Evolutionary conservation across 2,888 invertebrate genomes (phyloP), one percentile per base, ranked within the genome.

Genomic region (Lithodes maja): DNA sequence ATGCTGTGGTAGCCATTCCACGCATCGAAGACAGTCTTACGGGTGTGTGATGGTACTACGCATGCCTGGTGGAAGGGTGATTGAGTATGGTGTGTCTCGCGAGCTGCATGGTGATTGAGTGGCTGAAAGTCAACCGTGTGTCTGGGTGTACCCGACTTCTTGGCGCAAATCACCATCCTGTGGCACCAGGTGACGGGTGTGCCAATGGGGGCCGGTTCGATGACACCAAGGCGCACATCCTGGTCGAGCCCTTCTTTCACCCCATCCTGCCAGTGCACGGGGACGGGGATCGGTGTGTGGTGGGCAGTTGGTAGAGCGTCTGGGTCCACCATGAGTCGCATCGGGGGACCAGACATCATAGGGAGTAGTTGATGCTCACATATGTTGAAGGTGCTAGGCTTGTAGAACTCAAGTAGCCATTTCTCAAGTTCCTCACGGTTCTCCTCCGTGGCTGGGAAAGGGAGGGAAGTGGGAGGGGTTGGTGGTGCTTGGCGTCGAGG

Each of bases 91-190:
- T 85, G 85, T 17, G 79, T 69, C 69, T 85, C 61, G 1, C 61
- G 52, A 49, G 50, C 69, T 61, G 85, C 69, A 17, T 85, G 85
- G 7, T 3, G 68, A 61, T 68, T 89, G 5, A 85, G 85, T 54
- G 77, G 75, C 81, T 85, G 89, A 49, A 89, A 33, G 61, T 89
- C 78, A 1, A 85, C 88, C 3, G 85, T 89, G 1, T 61, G 61
- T 1, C 82, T 15, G 50, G 75, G 89, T 74, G 15, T 80, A 3
- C 85, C 85, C 2, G 12, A 15, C 68, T 81, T 89, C 52, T 85
- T 85, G 68, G 80, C 68, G 52, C 55, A 74, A 3, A 89, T 77
- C 33, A 86, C 86, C 90, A 90, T 86, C 2, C 86, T 77, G 74
- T 86, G 86, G 55, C 86, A 86, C 83, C 89, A 82, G 2, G 86